A percentile compares a stretch with the other conserved stretches of the same genome.
Conservation (phyloP, 2,888 invertebrate species). For the Coleophora deauratella region DNA sequence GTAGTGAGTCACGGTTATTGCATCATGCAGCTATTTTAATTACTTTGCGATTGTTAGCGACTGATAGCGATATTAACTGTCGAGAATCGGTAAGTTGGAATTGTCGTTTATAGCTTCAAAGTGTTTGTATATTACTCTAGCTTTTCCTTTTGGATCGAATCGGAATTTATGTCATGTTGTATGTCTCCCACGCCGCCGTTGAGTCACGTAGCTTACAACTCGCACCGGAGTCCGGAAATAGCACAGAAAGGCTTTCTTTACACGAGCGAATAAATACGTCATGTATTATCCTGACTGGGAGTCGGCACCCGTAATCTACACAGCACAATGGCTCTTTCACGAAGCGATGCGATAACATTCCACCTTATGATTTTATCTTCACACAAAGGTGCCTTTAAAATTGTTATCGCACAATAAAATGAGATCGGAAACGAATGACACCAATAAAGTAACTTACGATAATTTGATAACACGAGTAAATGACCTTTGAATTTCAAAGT, state of each 20-base stretch:
- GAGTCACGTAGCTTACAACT: not conserved
- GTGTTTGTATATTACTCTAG: slow-evolving; percentile 21
- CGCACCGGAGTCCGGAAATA: slow-evolving; percentile 25
- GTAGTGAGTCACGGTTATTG: slow-evolving; percentile 39
- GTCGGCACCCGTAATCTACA: slow-evolving; percentile 6
- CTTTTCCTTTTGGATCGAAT: not conserved
- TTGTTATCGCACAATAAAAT: too few relatives aligned
- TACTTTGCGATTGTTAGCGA: slow-evolving; percentile 31
- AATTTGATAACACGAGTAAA: too few relatives aligned
- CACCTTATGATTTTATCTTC: slow-evolving; percentile 12
- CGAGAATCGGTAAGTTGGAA: slow-evolving; percentile 30
- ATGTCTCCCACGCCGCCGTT: slow-evolving; percentile 36
- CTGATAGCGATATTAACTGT: slow-evolving; percentile 40
- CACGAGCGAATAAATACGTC: slow-evolving; percentile 18
- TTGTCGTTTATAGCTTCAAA: slow-evolving; percentile 26
- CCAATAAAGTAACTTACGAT: too few relatives aligned
- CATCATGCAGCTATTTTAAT: slow-evolving; percentile 40
- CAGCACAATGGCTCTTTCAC: slow-evolving; percentile 18
- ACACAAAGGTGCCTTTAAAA: slow-evolving; percentile 15
- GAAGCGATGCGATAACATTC: slow-evolving; percentile 16
- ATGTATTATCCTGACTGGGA: slow-evolving; percentile 6
- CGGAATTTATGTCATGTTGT: not conserved
- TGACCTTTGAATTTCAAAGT: too few relatives aligned
- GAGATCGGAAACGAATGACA: too few relatives aligned
- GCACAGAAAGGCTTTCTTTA: slow-evolving; percentile 25